phyloP scores from a whole-genome alignment of 2,888 invertebrate species.

The Iselma pallidipennis region DNA sequence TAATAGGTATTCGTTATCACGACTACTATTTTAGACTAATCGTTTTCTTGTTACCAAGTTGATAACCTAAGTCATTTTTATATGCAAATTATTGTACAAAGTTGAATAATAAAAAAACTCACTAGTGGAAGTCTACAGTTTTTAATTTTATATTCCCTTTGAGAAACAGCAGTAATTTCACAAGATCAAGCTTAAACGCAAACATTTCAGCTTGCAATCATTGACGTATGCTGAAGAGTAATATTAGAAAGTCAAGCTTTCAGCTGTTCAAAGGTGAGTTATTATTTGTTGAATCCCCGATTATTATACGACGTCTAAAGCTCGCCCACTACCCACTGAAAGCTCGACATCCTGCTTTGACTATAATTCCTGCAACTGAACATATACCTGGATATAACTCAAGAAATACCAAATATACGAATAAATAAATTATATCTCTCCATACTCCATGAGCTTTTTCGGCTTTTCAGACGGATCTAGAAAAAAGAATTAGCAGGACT shows the following conservation, averaged over 20 bases:
- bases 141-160: background rate
- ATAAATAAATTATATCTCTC: slow-evolving; percentile 19
- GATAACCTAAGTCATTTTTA: slow-evolving; percentile 26
- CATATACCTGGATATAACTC: background rate
- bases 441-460: no score
- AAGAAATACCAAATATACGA: slow-evolving; percentile 17
- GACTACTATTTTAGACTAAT: background rate
- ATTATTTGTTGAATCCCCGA: background rate
- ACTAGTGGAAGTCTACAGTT: background rate
- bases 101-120: slow-evolving; percentile 16
- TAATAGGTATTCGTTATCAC: background rate
- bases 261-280: background rate
- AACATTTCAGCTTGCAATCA: background rate
- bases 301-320: background rate
- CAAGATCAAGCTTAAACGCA: background rate
- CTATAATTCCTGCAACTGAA: no score
- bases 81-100: slow-evolving; percentile 21
- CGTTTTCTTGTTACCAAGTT: slow-evolving; percentile 6
- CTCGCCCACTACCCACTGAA: background rate
- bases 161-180: background rate
- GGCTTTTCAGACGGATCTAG: slow-evolving; percentile 17
- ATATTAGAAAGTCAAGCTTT: background rate
- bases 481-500: slow-evolving; percentile 6
- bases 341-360: no score
- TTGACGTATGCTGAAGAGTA: no score